Percentiles rank a stretch among this genome's conserved stretches.
Conservation (phyloP, 2,888 invertebrate genomes). For the Ophonus ardosiacus region DNA sequence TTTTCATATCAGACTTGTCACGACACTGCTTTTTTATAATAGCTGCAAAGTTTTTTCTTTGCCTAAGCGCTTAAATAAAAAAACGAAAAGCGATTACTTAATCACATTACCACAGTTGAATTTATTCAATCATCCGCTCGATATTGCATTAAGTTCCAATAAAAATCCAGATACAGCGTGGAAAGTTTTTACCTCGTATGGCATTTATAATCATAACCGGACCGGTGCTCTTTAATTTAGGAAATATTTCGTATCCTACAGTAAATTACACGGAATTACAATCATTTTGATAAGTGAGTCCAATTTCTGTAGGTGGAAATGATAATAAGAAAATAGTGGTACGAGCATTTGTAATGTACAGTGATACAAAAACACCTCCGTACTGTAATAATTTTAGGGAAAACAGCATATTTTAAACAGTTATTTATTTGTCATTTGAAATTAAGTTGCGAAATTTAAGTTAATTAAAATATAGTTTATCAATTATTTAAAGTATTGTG, state of each 20-base stretch:
- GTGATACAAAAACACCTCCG: too few relatives aligned
- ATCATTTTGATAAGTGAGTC: background rate
- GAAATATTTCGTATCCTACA: slow-evolving; percentile 45
- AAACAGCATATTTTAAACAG: too few relatives aligned
- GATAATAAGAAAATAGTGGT: background rate
- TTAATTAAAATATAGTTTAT: too few relatives aligned
- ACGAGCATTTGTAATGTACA: too few relatives aligned
- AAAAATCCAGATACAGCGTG: slow-evolving; percentile 20
- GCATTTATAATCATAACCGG: slow-evolving; percentile 27
- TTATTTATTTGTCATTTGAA: too few relatives aligned
- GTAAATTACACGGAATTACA: slow-evolving; percentile 36
- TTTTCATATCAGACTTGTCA: slow-evolving; percentile 36
- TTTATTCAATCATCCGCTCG: slow-evolving; percentile 7
- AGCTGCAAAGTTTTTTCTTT: slow-evolving; percentile 10
- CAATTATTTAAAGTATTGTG: too few relatives aligned
- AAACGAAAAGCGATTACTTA: slow-evolving; percentile 33
- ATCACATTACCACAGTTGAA: slow-evolving; percentile 17
- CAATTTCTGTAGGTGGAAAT: slow-evolving; percentile 19
- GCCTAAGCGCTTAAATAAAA: slow-evolving; percentile 2
- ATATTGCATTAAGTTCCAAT: background rate
- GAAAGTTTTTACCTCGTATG: slow-evolving; percentile 6
- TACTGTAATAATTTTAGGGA: too few relatives aligned
- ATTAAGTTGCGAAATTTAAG: too few relatives aligned
- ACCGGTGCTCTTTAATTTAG: slow-evolving; percentile 39
- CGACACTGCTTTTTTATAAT: slow-evolving; percentile 26